Percentiles rank a stretch among this genome's conserved stretches.
Conservation (phyloP, 2,113 vertebrate genomes). For the Morone saxatilis region DNA sequence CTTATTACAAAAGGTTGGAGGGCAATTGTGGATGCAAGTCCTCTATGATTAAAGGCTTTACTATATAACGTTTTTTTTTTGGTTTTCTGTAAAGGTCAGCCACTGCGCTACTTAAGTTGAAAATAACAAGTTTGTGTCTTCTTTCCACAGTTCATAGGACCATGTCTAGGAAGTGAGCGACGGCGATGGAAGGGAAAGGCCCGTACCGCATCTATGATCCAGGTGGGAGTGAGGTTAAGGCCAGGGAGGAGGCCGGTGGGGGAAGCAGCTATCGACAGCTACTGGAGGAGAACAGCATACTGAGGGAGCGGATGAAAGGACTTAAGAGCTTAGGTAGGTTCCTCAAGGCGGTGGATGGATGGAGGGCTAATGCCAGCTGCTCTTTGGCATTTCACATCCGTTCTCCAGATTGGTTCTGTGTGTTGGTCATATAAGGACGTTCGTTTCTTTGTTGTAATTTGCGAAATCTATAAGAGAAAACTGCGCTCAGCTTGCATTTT, state of each 20-base stretch:
- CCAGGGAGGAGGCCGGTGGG: constrained; percentile 81
- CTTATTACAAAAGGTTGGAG: neutral
- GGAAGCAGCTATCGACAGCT: constrained; percentile 89
- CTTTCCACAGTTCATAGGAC: constrained; percentile 62
- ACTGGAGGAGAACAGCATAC: constrained; percentile 91
- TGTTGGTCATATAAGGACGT: no score
- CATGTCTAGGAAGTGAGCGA: constrained; percentile 81
- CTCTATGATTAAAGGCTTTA: neutral
- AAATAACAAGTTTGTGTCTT: constrained; percentile 11
- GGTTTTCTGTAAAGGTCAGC: constrained; percentile 32
- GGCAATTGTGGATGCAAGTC: neutral
- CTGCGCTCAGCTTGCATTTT: neutral
- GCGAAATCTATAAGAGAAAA: neutral
- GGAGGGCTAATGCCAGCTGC: neutral
- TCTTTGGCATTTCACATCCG: constrained; percentile 4
- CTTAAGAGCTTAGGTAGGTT: constrained; percentile 93
- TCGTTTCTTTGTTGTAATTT: neutral
- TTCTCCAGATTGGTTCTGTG: neutral
- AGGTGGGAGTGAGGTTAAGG: constrained; percentile 86
- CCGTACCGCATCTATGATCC: constrained; percentile 99
- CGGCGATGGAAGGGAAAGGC: constrained; percentile 93
- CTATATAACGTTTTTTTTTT: neutral
- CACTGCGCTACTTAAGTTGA: neutral
- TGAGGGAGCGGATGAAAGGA: constrained; percentile 96
- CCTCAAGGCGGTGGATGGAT: constrained; percentile 2